Evolutionary conservation across 2,797 vertebrate genomes (phyloP).

Genomic region (Ptychadena robeensis): DNA sequence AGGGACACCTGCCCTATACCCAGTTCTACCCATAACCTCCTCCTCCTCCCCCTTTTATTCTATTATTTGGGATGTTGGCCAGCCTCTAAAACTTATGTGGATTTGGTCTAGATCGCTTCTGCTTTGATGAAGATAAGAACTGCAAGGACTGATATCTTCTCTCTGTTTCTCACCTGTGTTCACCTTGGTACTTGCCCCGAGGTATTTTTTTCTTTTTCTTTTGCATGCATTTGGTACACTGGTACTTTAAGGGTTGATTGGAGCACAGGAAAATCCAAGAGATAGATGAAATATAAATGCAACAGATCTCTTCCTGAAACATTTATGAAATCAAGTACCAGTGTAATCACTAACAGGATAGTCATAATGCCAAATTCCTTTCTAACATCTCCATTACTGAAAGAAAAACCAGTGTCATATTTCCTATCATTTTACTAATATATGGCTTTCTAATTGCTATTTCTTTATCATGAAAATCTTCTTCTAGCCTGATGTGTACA

Average conservation of each 20-base stretch:
- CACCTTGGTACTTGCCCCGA: no score
- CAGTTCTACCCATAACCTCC: no score
- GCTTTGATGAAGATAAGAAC: no score
- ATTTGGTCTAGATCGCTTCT: no score
- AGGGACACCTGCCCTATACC: no score
- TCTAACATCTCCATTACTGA: background rate
- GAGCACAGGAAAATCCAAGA: background rate
- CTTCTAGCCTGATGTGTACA: background rate
- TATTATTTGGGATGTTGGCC: no score
- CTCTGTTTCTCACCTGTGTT: no score
- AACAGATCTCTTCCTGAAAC: background rate
- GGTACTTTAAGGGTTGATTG: background rate
- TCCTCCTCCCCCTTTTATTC: no score
- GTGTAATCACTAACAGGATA: background rate
- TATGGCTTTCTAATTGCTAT: background rate
- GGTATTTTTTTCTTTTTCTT: no score
- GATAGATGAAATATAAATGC: background rate
- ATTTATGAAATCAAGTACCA: background rate
- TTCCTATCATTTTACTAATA: background rate
- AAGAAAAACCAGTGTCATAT: background rate
- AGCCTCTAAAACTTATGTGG: no score
- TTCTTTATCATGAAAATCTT: background rate
- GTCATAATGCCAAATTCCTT: background rate
- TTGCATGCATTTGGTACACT: no score
- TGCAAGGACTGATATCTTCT: no score